phyloP scores from a whole-genome alignment of 2,113 vertebrate species.

The Stegostoma tigrinum region DNA sequence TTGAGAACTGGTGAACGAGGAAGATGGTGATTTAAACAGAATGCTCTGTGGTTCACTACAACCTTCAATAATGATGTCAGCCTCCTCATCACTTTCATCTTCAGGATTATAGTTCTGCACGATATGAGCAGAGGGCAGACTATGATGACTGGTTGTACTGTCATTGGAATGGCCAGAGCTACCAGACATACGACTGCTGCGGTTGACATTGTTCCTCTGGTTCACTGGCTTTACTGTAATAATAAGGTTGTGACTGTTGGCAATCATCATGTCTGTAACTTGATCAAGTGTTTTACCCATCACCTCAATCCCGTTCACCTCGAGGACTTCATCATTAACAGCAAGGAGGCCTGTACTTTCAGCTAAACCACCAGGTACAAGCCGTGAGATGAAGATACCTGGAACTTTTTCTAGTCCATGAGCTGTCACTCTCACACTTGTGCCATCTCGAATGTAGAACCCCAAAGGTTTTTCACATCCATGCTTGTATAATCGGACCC shows the following conservation, averaged over 20 bases:
- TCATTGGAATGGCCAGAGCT: slow-evolving; percentile 85
- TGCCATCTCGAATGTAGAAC: slow-evolving; percentile 93
- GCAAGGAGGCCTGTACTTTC: slow-evolving; percentile 94
- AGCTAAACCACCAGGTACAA: slow-evolving; percentile 89
- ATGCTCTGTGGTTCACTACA: slow-evolving; percentile 62
- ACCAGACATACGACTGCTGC: slow-evolving; percentile 77
- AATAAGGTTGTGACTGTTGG: slow-evolving; percentile 97
- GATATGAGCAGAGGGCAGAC: slow-evolving; percentile 53
- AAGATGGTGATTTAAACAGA: slow-evolving; percentile 57
- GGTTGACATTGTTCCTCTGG: slow-evolving; percentile 90
- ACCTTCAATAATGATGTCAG: slow-evolving; percentile 87
- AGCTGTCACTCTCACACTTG: slow-evolving; percentile 84
- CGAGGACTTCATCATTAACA: slow-evolving; percentile 95
- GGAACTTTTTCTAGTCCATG: slow-evolving; percentile 94
- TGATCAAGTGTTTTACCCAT: slow-evolving; percentile 92
- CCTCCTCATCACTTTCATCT: slow-evolving; percentile 90
- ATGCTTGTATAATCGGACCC: slow-evolving; percentile 83
- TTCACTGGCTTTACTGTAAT: slow-evolving; percentile 95
- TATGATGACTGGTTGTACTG: slow-evolving; percentile 68
- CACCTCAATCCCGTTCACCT: slow-evolving; percentile 98
- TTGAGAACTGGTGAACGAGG: slow-evolving; percentile 54
- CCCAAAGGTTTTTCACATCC: slow-evolving; percentile 91
- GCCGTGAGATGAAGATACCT: slow-evolving; percentile 91
- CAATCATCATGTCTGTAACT: slow-evolving; percentile 99
- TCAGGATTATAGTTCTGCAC: slow-evolving; percentile 73